Percentiles rank a stretch among this genome's conserved stretches.
phyloP scores from a whole-genome alignment of 2,113 vertebrate species.

The Rhagologus leucostigma region DNA sequence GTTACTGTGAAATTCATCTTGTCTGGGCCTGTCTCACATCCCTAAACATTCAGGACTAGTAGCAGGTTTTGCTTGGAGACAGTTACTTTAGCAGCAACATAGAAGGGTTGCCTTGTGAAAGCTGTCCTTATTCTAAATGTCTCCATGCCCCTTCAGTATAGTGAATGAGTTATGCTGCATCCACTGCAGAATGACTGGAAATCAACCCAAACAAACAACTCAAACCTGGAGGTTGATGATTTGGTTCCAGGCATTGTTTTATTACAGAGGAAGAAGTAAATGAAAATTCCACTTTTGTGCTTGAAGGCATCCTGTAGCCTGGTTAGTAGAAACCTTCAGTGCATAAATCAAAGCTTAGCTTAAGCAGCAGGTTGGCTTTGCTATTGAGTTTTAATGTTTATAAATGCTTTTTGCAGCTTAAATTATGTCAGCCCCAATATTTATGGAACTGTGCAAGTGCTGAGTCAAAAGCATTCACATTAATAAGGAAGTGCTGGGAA shows the following conservation, averaged over 20 bases:
- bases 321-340: background rate
- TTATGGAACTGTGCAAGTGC: conserved; percentile 59
- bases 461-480: conserved; percentile 63
- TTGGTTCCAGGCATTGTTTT: background rate
- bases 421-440: conserved; percentile 64
- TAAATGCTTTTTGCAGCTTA: conserved; percentile 59
- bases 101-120: background rate
- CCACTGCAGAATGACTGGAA: background rate
- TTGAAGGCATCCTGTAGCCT: background rate
- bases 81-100: background rate
- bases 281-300: background rate
- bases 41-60: background rate
- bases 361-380: conserved; percentile 4
- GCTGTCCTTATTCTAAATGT: background rate
- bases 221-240: background rate
- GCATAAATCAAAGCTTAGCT: conserved; percentile 28
- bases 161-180: background rate
- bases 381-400: conserved; percentile 40
- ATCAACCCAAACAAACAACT: background rate
- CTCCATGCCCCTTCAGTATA: background rate
- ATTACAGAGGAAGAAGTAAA: background rate
- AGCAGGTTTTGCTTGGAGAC: background rate
- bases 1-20: background rate
- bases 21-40: background rate
- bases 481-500: conserved; percentile 65